A percentile compares a stretch with the other conserved stretches of the same genome.
phyloP scores from a whole-genome alignment of 2,113 vertebrate species.

The Tragelaphus strepsiceros region DNA sequence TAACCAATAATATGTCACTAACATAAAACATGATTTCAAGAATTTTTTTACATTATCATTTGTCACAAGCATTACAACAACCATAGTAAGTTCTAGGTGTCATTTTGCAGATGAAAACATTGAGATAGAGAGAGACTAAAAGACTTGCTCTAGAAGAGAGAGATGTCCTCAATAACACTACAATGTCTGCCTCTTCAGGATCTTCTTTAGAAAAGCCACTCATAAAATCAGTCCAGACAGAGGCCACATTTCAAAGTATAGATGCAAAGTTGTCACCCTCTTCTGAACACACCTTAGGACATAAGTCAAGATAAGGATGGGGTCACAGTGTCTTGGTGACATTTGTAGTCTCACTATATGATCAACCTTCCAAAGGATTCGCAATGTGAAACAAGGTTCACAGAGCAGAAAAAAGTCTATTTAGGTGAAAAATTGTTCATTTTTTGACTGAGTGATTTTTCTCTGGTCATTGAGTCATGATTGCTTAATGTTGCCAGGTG shows the following conservation, averaged over 20 bases:
- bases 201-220: neutral
- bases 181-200: neutral
- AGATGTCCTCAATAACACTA: neutral
- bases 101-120: neutral
- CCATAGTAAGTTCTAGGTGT: neutral
- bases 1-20: neutral
- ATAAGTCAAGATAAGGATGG: neutral
- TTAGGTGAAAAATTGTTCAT: neutral
- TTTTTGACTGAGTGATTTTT: constrained; percentile 28
- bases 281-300: neutral
- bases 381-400: neutral
- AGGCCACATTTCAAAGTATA: neutral
- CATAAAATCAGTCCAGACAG: neutral
- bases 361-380: neutral
- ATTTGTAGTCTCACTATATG: neutral
- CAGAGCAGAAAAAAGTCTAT: neutral
- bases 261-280: neutral
- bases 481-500: neutral
- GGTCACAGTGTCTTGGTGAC: neutral
- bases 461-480: constrained; percentile 29
- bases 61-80: neutral
- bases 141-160: neutral
- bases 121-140: neutral
- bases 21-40: neutral
- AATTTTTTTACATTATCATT: neutral